Conservation (phyloP, 2,113 vertebrate genomes). For the Leuciscus idus region DNA sequence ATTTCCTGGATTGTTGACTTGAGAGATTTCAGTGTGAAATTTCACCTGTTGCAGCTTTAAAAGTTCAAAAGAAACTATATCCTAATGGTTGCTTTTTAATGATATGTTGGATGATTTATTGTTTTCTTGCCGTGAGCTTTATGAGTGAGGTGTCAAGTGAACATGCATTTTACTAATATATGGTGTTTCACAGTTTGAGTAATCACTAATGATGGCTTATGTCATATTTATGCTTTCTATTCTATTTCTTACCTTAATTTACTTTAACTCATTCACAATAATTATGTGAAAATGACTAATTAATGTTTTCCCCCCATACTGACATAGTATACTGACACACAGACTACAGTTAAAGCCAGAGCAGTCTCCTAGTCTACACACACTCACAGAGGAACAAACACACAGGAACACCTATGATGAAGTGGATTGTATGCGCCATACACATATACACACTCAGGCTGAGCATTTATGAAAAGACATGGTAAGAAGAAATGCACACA, state of each 20-base stretch:
- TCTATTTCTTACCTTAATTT: slow-evolving; percentile 50
- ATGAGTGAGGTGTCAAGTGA: slow-evolving; percentile 17
- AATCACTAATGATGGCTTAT: slow-evolving; percentile 40
- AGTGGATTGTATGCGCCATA: background rate
- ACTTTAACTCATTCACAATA: slow-evolving; percentile 61
- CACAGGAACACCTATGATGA: slow-evolving; percentile 27
- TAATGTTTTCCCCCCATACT: slow-evolving; percentile 64
- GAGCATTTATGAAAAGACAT: slow-evolving; percentile 29
- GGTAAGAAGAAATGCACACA: slow-evolving; percentile 57
- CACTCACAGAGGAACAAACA: slow-evolving; percentile 51
- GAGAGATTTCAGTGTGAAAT: background rate
- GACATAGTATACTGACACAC: slow-evolving; percentile 73
- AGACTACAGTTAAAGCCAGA: slow-evolving; percentile 79
- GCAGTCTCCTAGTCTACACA: slow-evolving; percentile 56
- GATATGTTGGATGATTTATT: background rate
- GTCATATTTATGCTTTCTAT: slow-evolving; percentile 55
- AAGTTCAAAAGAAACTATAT: background rate
- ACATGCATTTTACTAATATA: slow-evolving; percentile 53
- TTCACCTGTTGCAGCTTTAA: background rate
- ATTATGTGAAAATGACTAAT: slow-evolving; percentile 66
- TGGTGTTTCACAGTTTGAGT: background rate
- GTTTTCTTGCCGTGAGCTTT: background rate
- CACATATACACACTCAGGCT: background rate
- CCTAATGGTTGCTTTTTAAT: background rate
- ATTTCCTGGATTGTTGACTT: background rate